A percentile compares a stretch with the other conserved stretches of the same genome.
These are phyloP conservation scores for Andrena hattorfiana DNA, from an alignment of 2,888 invertebrate species.

Conservation along the genomic window DNA sequence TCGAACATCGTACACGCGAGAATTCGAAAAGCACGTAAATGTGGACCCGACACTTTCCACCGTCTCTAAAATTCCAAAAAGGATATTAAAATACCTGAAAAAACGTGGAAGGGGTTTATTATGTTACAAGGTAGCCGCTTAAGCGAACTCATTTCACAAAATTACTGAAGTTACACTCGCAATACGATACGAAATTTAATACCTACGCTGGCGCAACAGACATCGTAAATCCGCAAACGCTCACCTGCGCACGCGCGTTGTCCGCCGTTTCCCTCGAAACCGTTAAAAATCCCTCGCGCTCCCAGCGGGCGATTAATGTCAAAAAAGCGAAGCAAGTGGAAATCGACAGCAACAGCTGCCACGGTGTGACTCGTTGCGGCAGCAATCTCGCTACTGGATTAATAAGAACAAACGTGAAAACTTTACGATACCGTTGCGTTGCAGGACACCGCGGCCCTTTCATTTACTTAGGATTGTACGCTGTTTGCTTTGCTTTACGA, in stretches of 20 bases:
- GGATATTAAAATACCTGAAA: not conserved
- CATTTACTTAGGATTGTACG: conserved; percentile 63
- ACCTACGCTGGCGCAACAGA: conserved; percentile 10
- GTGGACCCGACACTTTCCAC: not conserved
- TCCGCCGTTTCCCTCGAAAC: conserved; percentile 4
- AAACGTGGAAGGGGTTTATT: conserved; percentile 7
- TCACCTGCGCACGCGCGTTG: not conserved
- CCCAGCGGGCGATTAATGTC: conserved; percentile 36
- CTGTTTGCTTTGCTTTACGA: conserved; percentile 63
- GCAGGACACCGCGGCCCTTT: conserved; percentile 46
- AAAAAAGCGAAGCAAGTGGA: not conserved
- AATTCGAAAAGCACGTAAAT: not conserved
- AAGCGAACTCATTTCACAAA: conserved; percentile 21
- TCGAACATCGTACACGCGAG: not conserved
- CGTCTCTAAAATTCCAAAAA: not conserved
- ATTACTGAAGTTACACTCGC: conserved; percentile 31
- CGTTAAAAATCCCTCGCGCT: conserved; percentile 38
- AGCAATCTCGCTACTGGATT: conserved; percentile 51
- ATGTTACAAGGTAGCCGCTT: conserved; percentile 4
- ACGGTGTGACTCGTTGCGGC: not conserved
- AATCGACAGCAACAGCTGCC: conserved; percentile 40
- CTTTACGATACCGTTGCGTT: conserved; percentile 54
- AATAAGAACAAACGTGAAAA: conserved; percentile 60
- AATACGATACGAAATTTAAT: conserved; percentile 27
- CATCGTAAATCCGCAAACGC: conserved; percentile 24